phyloP scores from a whole-genome alignment of 2,888 invertebrate species.

The Cinara cedri region DNA sequence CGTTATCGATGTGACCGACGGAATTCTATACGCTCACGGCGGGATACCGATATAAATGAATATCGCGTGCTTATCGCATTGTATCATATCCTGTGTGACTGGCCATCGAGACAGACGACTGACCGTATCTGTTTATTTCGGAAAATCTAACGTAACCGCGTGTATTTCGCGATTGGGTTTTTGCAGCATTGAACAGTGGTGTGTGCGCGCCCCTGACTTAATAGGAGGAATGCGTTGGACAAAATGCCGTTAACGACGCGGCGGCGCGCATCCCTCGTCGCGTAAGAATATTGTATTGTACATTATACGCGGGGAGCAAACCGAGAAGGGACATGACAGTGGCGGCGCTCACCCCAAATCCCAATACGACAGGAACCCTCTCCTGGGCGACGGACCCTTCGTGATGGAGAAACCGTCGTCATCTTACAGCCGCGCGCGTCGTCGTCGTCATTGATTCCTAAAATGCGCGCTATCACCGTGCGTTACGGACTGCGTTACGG shows the following conservation, averaged over 20 bases:
- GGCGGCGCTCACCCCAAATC: slow-evolving; percentile 49
- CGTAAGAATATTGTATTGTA: slow-evolving; percentile 11
- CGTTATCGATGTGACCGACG: no score
- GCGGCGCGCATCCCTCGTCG: slow-evolving; percentile 39
- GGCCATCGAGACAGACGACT: no score
- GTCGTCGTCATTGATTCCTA: slow-evolving; percentile 16
- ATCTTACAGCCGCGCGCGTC: slow-evolving; percentile 12
- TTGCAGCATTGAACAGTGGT: background rate
- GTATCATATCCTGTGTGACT: no score
- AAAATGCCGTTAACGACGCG: slow-evolving; percentile 54
- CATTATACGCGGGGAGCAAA: slow-evolving; percentile 6
- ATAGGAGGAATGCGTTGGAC: slow-evolving; percentile 38
- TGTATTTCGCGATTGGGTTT: background rate
- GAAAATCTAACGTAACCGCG: no score
- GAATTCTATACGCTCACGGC: no score
- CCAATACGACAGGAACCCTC: slow-evolving; percentile 37
- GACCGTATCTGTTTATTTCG: no score
- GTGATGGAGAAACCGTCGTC: slow-evolving; percentile 29
- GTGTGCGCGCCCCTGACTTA: slow-evolving; percentile 29
- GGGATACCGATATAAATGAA: no score
- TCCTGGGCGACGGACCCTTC: slow-evolving; percentile 32
- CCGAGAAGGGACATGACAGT: slow-evolving; percentile 39
- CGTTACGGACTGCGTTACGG: background rate
- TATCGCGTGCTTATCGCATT: no score
- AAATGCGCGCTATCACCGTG: slow-evolving; percentile 3